A percentile compares a stretch with the other conserved stretches of the same genome.
Evolutionary conservation across 2,797 vertebrate species (phyloP).

Genomic region (Phrynocephalus forsythii): DNA sequence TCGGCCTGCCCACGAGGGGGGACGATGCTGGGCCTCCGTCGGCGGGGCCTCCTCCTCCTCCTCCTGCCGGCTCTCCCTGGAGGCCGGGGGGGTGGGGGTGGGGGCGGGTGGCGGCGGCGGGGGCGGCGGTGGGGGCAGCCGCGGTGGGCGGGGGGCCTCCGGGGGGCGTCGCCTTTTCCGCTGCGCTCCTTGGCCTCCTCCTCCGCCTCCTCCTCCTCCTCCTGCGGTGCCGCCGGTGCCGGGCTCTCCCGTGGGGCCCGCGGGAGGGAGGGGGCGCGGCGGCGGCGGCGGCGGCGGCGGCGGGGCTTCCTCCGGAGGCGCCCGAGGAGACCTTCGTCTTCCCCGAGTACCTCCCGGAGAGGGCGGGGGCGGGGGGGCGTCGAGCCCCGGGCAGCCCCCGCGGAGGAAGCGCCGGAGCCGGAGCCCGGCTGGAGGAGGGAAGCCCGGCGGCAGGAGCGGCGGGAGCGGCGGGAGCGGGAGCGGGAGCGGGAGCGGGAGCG

Average conservation of each 20-base stretch:
- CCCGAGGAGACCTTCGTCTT: slow-evolving; percentile 69
- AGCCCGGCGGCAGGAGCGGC: too few relatives aligned
- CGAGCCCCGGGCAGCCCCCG: too few relatives aligned
- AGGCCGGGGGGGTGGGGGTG: not conserved
- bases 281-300: not conserved
- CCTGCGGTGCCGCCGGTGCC: too few relatives aligned
- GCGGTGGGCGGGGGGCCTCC: not conserved
- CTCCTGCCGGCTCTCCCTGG: too few relatives aligned
- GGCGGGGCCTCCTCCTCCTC: not conserved
- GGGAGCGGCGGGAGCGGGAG: not conserved
- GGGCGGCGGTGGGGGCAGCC: not conserved
- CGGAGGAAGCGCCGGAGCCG: too few relatives aligned
- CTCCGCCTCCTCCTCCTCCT: too few relatives aligned
- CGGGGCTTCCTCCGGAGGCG: too few relatives aligned
- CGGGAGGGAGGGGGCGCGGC: not conserved
- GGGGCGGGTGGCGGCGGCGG: not conserved
- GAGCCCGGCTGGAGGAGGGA: not conserved
- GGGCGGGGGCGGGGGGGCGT: not conserved
- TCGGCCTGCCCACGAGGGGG: accelerated
- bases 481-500: too few relatives aligned
- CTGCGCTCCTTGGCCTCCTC: too few relatives aligned
- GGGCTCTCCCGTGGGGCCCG: not conserved
- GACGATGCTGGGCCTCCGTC: not conserved
- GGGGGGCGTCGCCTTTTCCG: too few relatives aligned
- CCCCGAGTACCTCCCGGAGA: slow-evolving; percentile 58